A percentile compares a stretch with the other conserved stretches of the same genome.
Evolutionary conservation across 2,797 vertebrate species (phyloP).

Genomic region (Salarias fasciatus): DNA sequence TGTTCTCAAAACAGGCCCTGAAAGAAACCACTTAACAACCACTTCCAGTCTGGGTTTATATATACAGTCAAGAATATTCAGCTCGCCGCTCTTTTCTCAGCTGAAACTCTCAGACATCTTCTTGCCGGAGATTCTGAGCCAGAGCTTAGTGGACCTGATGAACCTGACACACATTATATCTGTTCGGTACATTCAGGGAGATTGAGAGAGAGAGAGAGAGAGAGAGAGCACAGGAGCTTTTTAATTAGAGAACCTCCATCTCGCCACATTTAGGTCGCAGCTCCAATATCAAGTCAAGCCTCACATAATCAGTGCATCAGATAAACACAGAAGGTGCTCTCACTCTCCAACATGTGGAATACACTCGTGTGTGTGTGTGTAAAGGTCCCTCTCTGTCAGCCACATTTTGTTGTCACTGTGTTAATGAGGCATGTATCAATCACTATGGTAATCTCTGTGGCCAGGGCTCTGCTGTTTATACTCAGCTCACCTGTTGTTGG

Average conservation of each 20-base stretch:
- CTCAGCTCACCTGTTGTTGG: not conserved
- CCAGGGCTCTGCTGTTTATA: not conserved
- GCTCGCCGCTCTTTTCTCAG: not conserved
- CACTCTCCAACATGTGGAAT: too few relatives aligned
- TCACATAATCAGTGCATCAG: constrained; percentile 23
- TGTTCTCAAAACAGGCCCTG: not conserved
- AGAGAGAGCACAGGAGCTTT: constrained; percentile 32
- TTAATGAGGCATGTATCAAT: not conserved
- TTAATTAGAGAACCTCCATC: constrained; percentile 70
- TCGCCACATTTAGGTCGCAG: constrained; percentile 66
- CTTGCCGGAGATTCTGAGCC: constrained; percentile 30
- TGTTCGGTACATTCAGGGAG: constrained; percentile 48
- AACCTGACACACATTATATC: constrained; percentile 52
- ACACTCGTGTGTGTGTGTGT: not conserved
- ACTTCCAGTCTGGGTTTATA: too few relatives aligned
- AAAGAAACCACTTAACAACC: not conserved
- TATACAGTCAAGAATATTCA: too few relatives aligned
- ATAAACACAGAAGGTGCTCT: not conserved
- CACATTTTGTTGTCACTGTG: not conserved
- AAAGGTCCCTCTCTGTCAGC: not conserved
- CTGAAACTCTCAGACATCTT: constrained; percentile 14
- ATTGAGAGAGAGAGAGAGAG: constrained; percentile 12
- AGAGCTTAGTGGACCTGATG: constrained; percentile 47
- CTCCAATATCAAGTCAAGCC: constrained; percentile 22
- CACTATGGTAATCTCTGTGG: not conserved